Conservation (phyloP, 2,113 vertebrate species). For the rat (Rattus norvegicus) region GRCr8 NC_086022.1:132397501-132398000, state of each 20-base stretch:
- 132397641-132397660: conserved; percentile 19
- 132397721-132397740: conserved; percentile 69
- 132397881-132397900: not conserved
- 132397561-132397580: conserved; percentile 54
- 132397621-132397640: conserved; percentile 67
- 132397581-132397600: conserved; percentile 67
- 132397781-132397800: conserved; percentile 77
- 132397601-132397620: conserved; percentile 53
- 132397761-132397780: conserved; percentile 76
- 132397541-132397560: conserved; percentile 49
- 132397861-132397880: conserved; percentile 70
- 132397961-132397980: conserved; percentile 69
- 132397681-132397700: conserved; percentile 68
- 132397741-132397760: conserved; percentile 68
- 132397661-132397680: conserved; percentile 63
- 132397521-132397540: conserved; percentile 41
- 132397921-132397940: conserved; percentile 57
- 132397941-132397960: conserved; percentile 63
- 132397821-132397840: conserved; percentile 81
- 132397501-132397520: conserved; percentile 31
- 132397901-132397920: not conserved
- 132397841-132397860: conserved; percentile 47
- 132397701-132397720: conserved; percentile 74
- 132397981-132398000: conserved; percentile 36
- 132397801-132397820: conserved; percentile 63